A percentile compares a stretch with the other conserved stretches of the same genome.
Evolutionary conservation across 2,113 vertebrate genomes (phyloP).

Genomic region (Dipodomys spectabilis): DNA sequence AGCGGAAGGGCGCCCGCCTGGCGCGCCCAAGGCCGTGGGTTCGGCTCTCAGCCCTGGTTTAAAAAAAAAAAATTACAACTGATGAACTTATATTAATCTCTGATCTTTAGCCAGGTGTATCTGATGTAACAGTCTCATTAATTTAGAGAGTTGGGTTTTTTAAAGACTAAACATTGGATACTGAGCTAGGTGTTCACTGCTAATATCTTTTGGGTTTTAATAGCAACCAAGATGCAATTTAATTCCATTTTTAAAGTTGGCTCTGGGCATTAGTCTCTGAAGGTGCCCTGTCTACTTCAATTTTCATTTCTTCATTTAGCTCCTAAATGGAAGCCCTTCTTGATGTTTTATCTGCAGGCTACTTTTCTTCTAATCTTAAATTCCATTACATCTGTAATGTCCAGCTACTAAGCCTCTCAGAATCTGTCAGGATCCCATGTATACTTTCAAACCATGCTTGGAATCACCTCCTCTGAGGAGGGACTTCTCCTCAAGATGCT

Average conservation of each 20-base stretch:
- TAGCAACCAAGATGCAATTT: background rate
- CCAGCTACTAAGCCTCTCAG: background rate
- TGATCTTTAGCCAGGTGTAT: background rate
- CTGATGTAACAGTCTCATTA: background rate
- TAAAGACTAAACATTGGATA: background rate
- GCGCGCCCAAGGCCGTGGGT: too few species aligned
- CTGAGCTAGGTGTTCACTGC: background rate
- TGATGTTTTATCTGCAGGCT: background rate
- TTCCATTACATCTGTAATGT: background rate
- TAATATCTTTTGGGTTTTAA: background rate
- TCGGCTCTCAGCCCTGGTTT: too few species aligned
- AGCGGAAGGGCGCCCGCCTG: too few species aligned
- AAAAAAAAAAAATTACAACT: slow-evolving; percentile 9
- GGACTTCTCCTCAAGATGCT: background rate
- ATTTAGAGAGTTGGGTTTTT: background rate
- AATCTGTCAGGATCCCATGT: background rate
- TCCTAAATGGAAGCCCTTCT: background rate
- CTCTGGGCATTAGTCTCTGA: background rate
- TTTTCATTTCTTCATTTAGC: background rate
- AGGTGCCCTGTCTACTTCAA: background rate
- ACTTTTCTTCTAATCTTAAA: background rate
- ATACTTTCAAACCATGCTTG: background rate
- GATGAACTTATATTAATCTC: background rate
- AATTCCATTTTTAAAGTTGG: background rate
- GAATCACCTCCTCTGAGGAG: slow-evolving; percentile 13